Evolutionary conservation across 2,113 vertebrate species (phyloP).

Genomic region (Hippocampus zosterae): DNA sequence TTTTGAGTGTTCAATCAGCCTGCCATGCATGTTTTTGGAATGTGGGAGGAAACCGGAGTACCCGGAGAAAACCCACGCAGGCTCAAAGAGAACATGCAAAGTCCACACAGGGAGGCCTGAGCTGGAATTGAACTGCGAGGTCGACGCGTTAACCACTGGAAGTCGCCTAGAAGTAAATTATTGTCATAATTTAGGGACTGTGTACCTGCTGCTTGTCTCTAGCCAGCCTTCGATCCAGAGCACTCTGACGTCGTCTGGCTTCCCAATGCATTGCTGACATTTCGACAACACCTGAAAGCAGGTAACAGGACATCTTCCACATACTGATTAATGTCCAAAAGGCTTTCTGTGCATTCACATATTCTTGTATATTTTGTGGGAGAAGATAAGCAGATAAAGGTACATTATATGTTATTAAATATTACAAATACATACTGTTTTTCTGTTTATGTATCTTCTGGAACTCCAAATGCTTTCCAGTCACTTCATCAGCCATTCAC

Average conservation of each 20-base stretch:
- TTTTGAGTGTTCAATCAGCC: too few relatives aligned
- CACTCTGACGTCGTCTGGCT: constrained; percentile 62
- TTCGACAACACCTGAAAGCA: neutral
- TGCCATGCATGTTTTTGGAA: too few relatives aligned
- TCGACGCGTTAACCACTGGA: too few relatives aligned
- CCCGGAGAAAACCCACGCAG: too few relatives aligned
- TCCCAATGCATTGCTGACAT: constrained; percentile 75
- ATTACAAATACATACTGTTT: neutral
- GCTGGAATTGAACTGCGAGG: too few relatives aligned
- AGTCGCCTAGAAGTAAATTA: neutral
- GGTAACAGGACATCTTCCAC: neutral
- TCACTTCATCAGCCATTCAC: neutral
- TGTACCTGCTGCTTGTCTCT: constrained; percentile 35
- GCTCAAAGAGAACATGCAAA: too few relatives aligned
- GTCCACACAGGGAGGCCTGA: too few relatives aligned
- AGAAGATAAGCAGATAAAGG: neutral
- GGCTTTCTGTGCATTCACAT: neutral
- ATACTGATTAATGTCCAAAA: neutral
- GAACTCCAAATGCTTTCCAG: neutral
- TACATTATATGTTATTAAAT: neutral
- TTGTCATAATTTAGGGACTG: neutral
- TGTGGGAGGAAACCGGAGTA: too few relatives aligned
- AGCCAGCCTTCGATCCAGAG: constrained; percentile 53
- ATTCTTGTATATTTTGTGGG: neutral
- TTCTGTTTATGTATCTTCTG: neutral